A percentile compares a stretch with the other conserved stretches of the same genome.
phyloP scores from a whole-genome alignment of 2,888 invertebrate species.

The Tromatobia lineatoria region DNA sequence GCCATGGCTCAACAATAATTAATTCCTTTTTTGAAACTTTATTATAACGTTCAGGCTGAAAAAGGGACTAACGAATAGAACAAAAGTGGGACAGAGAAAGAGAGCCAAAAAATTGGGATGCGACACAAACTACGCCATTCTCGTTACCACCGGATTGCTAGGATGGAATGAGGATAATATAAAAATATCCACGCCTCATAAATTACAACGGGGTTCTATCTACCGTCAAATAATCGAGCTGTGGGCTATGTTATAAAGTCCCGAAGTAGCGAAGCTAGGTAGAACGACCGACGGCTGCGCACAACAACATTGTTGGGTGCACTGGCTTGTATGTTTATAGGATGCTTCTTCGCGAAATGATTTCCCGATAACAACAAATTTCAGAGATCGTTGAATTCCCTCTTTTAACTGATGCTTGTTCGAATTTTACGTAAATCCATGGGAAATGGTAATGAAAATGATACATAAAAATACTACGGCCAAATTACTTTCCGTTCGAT shows the following conservation, averaged over 20 bases:
- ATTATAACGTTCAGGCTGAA: not conserved
- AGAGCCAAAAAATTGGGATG: conserved; percentile 42
- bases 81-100: conserved; percentile 16
- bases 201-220: conserved; percentile 51
- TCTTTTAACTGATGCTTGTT: not conserved
- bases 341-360: conserved; percentile 19
- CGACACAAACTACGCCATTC: conserved; percentile 31
- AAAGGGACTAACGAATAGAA: conserved; percentile 19
- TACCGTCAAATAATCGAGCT: conserved; percentile 56
- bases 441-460: not conserved
- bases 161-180: conserved; percentile 29
- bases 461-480: not conserved
- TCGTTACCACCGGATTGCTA: conserved; percentile 50
- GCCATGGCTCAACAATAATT: conserved; percentile 49
- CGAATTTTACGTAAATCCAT: not conserved
- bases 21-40: conserved; percentile 35
- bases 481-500: not conserved
- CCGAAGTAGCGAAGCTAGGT: conserved; percentile 41
- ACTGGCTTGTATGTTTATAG: not conserved
- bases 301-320: conserved; percentile 9
- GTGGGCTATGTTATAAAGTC: conserved; percentile 47
- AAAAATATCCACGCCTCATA: conserved; percentile 32
- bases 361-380: conserved; percentile 43
- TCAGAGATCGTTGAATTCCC: conserved; percentile 22
- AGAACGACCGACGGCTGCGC: conserved; percentile 20